Evolutionary conservation across 2,888 invertebrate species (phyloP), one percentile per base, ranked within the genome.

Genomic region (Melanostoma scalare): DNA sequence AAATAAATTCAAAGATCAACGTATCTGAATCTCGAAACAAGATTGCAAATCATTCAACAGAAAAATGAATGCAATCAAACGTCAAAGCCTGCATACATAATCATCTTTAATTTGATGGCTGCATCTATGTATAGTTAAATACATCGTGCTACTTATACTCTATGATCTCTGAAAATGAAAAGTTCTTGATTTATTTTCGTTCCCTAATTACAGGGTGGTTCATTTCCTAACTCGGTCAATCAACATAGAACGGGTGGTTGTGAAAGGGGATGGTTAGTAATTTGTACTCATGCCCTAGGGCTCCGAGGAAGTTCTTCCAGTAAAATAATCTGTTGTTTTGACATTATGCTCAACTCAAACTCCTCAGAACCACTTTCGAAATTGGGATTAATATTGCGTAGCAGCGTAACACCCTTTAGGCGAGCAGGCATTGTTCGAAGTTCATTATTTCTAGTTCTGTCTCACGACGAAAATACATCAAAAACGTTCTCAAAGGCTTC

Each of bases 371-470:
- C 10, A 46, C 10, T 4, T n/a, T 33, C 3, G 30, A 35, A 4
- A 30, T 31, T 3, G 4, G 2, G 6, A 30, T 42, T 55, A 3
- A 40, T 20, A 35, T 48, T 6, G 10, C 20, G 20, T 20, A 20
- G 20, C 20, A 20, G 20, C 20, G 52, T 4, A 53, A 53, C 75
- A 75, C 75, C 75, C 75, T 75, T 52, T 75, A 44, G 10, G 31
- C 8, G 10, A 58, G 20, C 20, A 20, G 20, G 20, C 9, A 50
- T 9, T 6, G 20, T n/a, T 55, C 20, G 74, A 78, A 73, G 72
- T 67, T 78, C 78, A 71, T 65, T 65, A 65, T 58, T 53, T 58
- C 44, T 58, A 35, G 4, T 20, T 8, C 40, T 1, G 9, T 38
- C 38, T 44, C 30, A 6, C 50, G 50, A 65, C n/a, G 35, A n/a